These are phyloP conservation scores for Chelon labrosus DNA, from an alignment of 2,797 vertebrate species.

Conservation along the genomic window DNA sequence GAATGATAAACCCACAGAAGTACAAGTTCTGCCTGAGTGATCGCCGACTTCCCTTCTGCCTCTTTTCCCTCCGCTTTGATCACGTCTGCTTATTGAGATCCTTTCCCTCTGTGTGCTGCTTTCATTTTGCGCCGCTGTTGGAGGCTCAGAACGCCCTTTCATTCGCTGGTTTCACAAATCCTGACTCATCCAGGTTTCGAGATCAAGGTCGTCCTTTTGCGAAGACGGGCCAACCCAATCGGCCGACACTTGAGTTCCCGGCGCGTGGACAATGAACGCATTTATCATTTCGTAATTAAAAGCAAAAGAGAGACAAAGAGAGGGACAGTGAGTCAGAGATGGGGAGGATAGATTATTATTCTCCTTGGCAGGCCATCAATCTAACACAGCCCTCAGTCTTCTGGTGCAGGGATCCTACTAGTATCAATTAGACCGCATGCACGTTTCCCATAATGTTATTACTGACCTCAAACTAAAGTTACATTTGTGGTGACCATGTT, in stretches of 20 bases:
- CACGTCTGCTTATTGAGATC: constrained; percentile 31
- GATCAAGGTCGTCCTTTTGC: constrained; percentile 39
- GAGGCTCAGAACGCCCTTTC: constrained; percentile 18
- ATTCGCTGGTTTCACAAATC: constrained; percentile 27
- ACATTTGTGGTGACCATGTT: constrained; percentile 34
- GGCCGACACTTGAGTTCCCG: constrained; percentile 13
- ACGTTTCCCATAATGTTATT: constrained; percentile 47
- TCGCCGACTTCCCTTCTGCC: constrained; percentile 26
- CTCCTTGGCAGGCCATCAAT: constrained; percentile 47
- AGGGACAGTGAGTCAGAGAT: constrained; percentile 47
- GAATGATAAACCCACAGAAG: constrained; percentile 42
- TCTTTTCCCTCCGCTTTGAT: constrained; percentile 42
- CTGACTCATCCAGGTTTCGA: constrained; percentile 26
- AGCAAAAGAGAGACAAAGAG: constrained; percentile 34
- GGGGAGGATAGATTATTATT: constrained; percentile 55
- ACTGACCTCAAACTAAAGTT: constrained; percentile 52
- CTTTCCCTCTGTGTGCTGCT: constrained; percentile 2
- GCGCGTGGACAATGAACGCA: constrained; percentile 27
- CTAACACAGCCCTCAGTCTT: constrained; percentile 32
- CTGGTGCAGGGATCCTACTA: constrained; percentile 26
- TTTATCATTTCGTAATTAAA: constrained; percentile 55
- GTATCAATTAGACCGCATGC: constrained; percentile 28
- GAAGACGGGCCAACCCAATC: constrained; percentile 36
- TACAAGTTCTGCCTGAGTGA: constrained; percentile 30
- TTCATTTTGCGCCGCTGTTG: neutral